Percentiles rank a stretch among this genome's conserved stretches.
These are phyloP conservation scores for Anneissia japonica DNA, from an alignment of 35 echinoderm and acorn worm genomes.

Conservation along the genomic window DNA sequence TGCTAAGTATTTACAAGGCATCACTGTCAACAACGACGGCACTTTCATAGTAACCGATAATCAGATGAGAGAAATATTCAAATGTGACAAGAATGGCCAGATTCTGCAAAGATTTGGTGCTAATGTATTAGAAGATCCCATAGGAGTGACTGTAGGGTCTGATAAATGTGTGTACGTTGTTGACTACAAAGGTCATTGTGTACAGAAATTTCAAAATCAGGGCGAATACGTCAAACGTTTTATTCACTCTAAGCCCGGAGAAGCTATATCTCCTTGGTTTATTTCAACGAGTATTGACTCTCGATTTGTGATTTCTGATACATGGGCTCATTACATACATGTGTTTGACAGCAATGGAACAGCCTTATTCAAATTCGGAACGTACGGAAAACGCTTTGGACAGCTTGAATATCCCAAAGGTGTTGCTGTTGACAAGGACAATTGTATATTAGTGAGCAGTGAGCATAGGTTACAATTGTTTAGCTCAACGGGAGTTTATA, in stretches of 20 bases:
- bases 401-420: not conserved
- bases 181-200: not conserved
- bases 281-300: not conserved
- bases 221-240: not conserved
- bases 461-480: not conserved
- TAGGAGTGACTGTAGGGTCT: not conserved
- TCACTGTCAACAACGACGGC: not conserved
- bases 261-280: not conserved
- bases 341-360: not conserved
- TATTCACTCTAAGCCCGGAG: not conserved
- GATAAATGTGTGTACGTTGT: not conserved
- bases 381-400: not conserved
- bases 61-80: not conserved
- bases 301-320: not conserved
- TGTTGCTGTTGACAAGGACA: not conserved
- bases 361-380: not conserved
- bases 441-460: not conserved
- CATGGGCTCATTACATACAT: not conserved
- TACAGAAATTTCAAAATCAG: not conserved
- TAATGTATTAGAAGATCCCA: not conserved
- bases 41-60: not conserved
- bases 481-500: not conserved
- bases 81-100: not conserved
- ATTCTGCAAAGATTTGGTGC: not conserved
- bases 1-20: not conserved